phyloP scores from a whole-genome alignment of 2,888 invertebrate species.

The Leucophenga montana region DNA sequence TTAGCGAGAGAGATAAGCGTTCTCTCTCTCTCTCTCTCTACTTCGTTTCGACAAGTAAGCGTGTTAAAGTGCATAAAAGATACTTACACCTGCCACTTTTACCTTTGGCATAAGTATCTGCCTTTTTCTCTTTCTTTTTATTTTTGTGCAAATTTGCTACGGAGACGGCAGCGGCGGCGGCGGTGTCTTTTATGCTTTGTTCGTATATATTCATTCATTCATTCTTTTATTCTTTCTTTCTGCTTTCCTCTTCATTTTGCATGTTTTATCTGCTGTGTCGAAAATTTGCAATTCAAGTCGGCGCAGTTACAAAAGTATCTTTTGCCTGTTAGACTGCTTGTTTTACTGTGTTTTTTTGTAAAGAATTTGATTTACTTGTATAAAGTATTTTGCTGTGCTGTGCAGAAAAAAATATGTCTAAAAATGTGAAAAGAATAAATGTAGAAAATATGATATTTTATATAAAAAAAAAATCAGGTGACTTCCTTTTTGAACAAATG shows the following conservation, averaged over 20 bases:
- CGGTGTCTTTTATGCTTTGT: constrained; percentile 23
- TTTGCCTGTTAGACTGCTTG: not conserved
- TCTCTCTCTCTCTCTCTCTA: too few species aligned
- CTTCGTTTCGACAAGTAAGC: too few species aligned
- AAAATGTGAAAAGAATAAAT: too few species aligned
- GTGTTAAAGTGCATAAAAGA: too few species aligned
- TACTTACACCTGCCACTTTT: constrained; percentile 2
- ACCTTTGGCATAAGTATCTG: not conserved
- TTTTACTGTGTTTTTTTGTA: not conserved
- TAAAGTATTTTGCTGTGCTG: too few species aligned
- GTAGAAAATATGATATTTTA: too few species aligned
- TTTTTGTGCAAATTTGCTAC: not conserved
- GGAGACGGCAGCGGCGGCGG: not conserved
- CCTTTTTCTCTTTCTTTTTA: constrained; percentile 12
- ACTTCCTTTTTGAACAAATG: too few species aligned
- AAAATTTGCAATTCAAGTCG: constrained; percentile 6
- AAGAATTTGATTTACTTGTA: too few species aligned
- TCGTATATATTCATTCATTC: constrained; percentile 45
- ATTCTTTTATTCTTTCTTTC: constrained; percentile 4
- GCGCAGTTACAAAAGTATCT: constrained; percentile 2
- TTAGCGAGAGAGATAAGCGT: too few species aligned
- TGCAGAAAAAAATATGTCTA: too few species aligned
- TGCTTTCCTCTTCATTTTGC: constrained; percentile 30
- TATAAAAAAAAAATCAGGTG: too few species aligned
- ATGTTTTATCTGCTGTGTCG: not conserved